Evolutionary conservation across 1,140 invertebrate genomes (phyloP).

Genomic region (Drosophila pachea): DNA sequence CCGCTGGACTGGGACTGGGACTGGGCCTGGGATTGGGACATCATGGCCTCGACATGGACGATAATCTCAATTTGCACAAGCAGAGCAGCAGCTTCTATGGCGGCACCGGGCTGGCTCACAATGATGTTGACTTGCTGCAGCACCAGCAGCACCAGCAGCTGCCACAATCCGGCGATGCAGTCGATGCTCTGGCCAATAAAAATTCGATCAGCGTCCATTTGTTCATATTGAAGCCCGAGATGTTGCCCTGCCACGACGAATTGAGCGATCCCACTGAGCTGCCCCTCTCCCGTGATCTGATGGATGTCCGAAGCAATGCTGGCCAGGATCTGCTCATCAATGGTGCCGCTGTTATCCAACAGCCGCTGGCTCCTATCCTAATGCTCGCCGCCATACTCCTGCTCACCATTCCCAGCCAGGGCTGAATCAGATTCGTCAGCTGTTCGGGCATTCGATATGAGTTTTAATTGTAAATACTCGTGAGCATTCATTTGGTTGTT

Average conservation of each 20-base stretch:
- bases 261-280: constrained; percentile 82
- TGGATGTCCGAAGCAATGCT: constrained; percentile 74
- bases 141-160: constrained; percentile 37
- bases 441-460: constrained; percentile 10
- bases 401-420: constrained; percentile 27
- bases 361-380: background rate
- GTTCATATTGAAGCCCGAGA: constrained; percentile 83
- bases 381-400: constrained; percentile 9
- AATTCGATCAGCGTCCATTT: constrained; percentile 78
- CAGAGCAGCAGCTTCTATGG: constrained; percentile 62
- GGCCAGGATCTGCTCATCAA: constrained; percentile 58
- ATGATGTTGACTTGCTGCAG: constrained; percentile 63
- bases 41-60: constrained; percentile 51
- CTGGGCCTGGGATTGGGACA: constrained; percentile 39
- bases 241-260: constrained; percentile 84
- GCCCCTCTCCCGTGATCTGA: constrained; percentile 80
- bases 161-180: constrained; percentile 39
- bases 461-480: constrained; percentile 42
- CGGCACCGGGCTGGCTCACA: constrained; percentile 42
- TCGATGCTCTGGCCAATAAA: constrained; percentile 59
- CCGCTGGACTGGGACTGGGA: constrained; percentile 37
- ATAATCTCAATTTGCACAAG: constrained; percentile 70
- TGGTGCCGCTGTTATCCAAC: constrained; percentile 14
- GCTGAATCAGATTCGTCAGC: constrained; percentile 32
- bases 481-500: constrained; percentile 41